Evolutionary conservation across 1,140 invertebrate species (phyloP).

Genomic region (Drosophila ercepeae): DNA sequence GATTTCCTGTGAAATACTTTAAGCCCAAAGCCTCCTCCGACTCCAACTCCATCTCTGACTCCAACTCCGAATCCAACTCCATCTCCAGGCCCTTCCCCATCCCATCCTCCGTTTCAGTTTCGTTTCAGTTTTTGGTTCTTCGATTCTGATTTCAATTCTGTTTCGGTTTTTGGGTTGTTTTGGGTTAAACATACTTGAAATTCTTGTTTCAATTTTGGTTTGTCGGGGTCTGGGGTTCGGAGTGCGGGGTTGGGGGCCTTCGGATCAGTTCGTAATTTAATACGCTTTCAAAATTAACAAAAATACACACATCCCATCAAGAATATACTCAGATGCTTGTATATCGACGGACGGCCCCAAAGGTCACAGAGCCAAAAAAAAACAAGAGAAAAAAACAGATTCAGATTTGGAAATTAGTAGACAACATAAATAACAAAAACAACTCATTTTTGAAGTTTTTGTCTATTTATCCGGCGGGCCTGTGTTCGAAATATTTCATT

Average conservation of each 20-base stretch:
- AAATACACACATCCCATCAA: constrained; percentile 54
- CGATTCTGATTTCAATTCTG: too few relatives aligned
- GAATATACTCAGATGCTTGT: constrained; percentile 1
- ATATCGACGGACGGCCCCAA: constrained; percentile 68
- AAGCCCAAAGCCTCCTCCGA: constrained; percentile 56
- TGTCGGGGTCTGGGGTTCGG: too few relatives aligned
- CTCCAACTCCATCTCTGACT: constrained; percentile 3
- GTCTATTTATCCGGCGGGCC: constrained; percentile 30
- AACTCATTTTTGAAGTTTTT: constrained; percentile 20
- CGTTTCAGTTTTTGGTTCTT: constrained; percentile 6
- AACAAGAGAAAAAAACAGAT: constrained; percentile 40
- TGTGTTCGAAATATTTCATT: constrained; percentile 73
- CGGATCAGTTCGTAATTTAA: constrained; percentile 61
- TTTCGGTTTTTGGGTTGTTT: constrained; percentile 48
- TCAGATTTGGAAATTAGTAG: constrained; percentile 74
- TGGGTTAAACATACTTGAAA: constrained; percentile 82
- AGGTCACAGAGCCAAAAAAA: constrained; percentile 66
- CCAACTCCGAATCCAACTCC: background rate
- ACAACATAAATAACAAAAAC: constrained; percentile 56
- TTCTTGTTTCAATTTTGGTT: constrained; percentile 75
- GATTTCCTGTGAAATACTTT: constrained; percentile 83
- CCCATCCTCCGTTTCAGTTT: constrained; percentile 26
- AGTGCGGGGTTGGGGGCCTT: constrained; percentile 16
- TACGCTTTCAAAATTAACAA: constrained; percentile 81
- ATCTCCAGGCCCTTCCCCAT: background rate